Percentiles rank a stretch among this genome's conserved stretches.
phyloP scores from a whole-genome alignment of 2,797 vertebrate genomes.

The Yasuhikotakia modesta region DNA sequence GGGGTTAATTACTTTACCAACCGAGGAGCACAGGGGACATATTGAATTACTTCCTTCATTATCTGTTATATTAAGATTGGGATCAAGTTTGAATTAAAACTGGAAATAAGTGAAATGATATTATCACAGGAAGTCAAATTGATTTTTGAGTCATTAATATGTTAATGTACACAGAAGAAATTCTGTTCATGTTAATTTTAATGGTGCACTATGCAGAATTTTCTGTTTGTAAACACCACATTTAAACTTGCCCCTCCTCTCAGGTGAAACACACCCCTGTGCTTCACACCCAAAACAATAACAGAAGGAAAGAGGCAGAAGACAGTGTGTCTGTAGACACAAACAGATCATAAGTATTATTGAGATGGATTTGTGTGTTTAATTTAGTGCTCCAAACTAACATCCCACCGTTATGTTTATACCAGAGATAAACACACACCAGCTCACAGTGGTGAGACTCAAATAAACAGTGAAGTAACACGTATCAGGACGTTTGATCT shows the following conservation, averaged over 20 bases:
- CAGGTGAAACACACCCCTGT: too few relatives aligned
- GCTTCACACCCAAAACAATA: too few relatives aligned
- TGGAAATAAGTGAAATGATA: conserved; percentile 48
- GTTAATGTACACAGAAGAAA: neutral
- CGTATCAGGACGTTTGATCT: neutral
- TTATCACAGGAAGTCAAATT: conserved; percentile 51
- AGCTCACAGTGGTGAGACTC: neutral
- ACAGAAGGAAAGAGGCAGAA: too few relatives aligned
- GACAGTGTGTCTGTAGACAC: too few relatives aligned
- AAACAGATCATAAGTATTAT: too few relatives aligned
- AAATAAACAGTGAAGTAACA: neutral
- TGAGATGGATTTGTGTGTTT: too few relatives aligned
- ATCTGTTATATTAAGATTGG: conserved; percentile 60
- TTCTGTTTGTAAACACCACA: too few relatives aligned
- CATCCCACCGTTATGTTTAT: neutral
- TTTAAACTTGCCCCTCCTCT: too few relatives aligned
- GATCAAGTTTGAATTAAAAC: conserved; percentile 61
- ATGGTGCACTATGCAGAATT: too few relatives aligned
- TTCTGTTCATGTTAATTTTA: too few relatives aligned
- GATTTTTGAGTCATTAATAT: conserved; percentile 27
- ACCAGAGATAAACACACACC: neutral
- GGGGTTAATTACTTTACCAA: conserved; percentile 64
- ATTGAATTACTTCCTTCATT: conserved; percentile 60
- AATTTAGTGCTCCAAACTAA: neutral
- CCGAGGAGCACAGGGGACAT: conserved; percentile 50